Evolutionary conservation across 2,797 vertebrate species (phyloP), one percentile per base, ranked within the genome.

Genomic region (Peromyscus attwateri): DNA sequence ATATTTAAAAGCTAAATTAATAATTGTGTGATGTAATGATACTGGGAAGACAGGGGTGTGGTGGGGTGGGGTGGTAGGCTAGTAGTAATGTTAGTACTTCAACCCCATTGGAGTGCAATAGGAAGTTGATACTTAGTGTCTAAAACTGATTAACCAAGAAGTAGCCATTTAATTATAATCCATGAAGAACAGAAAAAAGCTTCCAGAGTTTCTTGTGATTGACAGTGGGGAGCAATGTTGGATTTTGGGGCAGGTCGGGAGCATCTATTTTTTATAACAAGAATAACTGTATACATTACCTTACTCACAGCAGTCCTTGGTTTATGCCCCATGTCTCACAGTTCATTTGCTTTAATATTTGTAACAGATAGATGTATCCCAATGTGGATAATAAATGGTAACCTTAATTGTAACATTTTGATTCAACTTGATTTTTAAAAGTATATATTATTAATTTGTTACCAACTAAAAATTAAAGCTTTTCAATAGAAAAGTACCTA

Each of bases 341-440:
- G 62, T 4, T n/a, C 57, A 37, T 93, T 94, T 89, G 66, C 4
- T 66, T 81, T 93, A 73, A 57, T 95, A 95, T 71, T 91, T 81
- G 16, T 89, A 21, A 14, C 57, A 55, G 75, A 66, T 55, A 95
- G 27, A 68, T 83, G 16, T 40, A 0, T 84, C 31, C 9, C 21
- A 64, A 3, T 76, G 84, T 89, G 25, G 3, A 71, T 57, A 89
- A 70, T 60, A 94, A 76, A 81, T 57, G 12, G n/a, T 75, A 29
- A 43, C 40, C 19, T 76, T 89, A 95, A 82, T 60, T 71, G 21
- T 64, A 87, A 55, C 43, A 77, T 62, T 80, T 93, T 95, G 13
- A 14, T 84, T 96, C 37, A 89, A 66, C 10, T 88, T 91, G 13
- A 52, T 37, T 52, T 52, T 92, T 81, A 34, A 89, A 82, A 91